These are phyloP conservation scores for Hypanus sabinus DNA, from an alignment of 2,113 vertebrate species.

Conservation along the genomic window DNA sequence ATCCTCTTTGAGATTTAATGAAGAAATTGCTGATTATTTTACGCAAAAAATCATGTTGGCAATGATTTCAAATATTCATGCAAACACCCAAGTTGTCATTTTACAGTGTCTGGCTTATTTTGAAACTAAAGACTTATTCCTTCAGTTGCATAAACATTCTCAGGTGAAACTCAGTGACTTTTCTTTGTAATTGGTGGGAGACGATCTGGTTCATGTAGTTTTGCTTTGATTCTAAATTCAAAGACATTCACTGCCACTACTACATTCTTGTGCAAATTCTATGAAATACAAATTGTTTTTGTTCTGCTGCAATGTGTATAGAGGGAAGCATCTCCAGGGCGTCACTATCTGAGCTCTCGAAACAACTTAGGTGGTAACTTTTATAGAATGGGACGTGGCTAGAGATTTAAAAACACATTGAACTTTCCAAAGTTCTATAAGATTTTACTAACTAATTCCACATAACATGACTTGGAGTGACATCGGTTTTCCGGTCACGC, in stretches of 20 bases:
- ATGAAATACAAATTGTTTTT: not conserved
- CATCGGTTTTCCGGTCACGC: not conserved
- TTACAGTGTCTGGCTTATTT: not conserved
- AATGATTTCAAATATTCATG: conserved; percentile 14
- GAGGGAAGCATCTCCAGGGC: not conserved
- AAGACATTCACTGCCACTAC: not conserved
- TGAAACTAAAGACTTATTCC: not conserved
- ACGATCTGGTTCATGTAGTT: not conserved
- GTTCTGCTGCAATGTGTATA: too few relatives aligned
- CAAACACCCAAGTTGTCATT: not conserved
- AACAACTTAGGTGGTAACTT: not conserved
- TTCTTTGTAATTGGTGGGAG: not conserved
- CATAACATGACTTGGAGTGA: not conserved
- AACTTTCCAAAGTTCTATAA: not conserved
- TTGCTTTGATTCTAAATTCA: not conserved
- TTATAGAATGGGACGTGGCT: not conserved
- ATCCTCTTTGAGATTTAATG: conserved; percentile 27
- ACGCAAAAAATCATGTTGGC: not conserved
- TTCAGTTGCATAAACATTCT: not conserved
- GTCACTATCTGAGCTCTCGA: not conserved
- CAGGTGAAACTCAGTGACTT: not conserved
- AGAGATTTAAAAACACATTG: not conserved
- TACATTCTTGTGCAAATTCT: not conserved
- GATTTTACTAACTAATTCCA: not conserved
- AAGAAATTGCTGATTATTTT: conserved; percentile 30